Evolutionary conservation across 1,140 invertebrate species (phyloP), one percentile per base, ranked within the genome.

Genomic region (Papilio polyxenes): DNA sequence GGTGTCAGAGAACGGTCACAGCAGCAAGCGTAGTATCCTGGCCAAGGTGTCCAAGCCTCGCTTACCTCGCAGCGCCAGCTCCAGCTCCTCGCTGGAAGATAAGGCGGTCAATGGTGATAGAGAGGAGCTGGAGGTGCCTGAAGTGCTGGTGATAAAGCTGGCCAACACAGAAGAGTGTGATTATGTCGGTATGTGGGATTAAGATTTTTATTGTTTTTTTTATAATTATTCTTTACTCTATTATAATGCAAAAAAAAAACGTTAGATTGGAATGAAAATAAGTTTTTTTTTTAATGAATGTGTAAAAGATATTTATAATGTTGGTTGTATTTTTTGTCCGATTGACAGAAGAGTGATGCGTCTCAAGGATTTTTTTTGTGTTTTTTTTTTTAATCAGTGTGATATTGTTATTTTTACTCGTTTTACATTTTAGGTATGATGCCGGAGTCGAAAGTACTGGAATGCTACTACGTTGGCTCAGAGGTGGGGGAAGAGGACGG

Each of bases 141-240:
- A 94, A 75, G 94, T 95, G 82, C 86, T 93, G n/a, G 84, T 95
- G 44, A 94, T 95, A 15, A 93, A 93, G 86, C 85, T 95, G 80
- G 87, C 92, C 6, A 90, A 87, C 49, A 87, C 91, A 11, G 90
- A 90, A 31, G 92, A 94, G 51, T 88, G 93, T 83, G 93, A 94
- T 85, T 93, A 92, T 85, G 89, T 95, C 56, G 94, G 94, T 94
- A 37, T 90, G 90, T 86, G 15, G 49, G 44, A 62, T 69, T 81
- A 17, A 17, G 51, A 53, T 17, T 53, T 53, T 53, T 49, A 75
- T 56, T 44, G 40, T 4, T 44, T 44, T 31, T 31, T 31, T 31
- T 31, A 31, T 31, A 31, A 31, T 31, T 31, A 31, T 31, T 31
- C 2, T 31, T 31, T 31, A 31, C 23, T 31, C 23, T 31, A 31